Base-by-base conservation (phyloP, 2,113 vertebrate species). In the Phalacrocorax carbo region DNA sequence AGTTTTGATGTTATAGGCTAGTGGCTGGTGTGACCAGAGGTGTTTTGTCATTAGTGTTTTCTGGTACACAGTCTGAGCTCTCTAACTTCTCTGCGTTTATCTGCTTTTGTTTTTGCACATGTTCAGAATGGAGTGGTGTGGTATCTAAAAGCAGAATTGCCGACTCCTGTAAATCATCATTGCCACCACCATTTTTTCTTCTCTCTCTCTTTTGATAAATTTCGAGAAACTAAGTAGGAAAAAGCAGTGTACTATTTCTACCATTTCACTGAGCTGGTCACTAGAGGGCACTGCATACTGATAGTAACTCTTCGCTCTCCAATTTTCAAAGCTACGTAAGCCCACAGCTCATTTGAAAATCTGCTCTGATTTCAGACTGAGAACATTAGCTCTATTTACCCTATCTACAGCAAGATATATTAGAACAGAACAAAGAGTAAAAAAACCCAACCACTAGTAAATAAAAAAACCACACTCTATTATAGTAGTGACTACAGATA, bases 251-350 rank as follows among this genome's bases (percentile, higher is more conserved):
- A 27, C 12, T 5, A 5, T 11, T 32, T 16, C 6, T 46, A 8
- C 40, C 36, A 30, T 76, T 97, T 82, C 65, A 51, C 0, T 0
- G 5, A 15, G 0, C 0, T 1, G 62, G 44, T 18, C 98, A 96
- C 97, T 49, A 96, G 98, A 98, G 98, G 98, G 96, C 96, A 57
- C 94, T 97, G 97, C 91, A 21, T 30, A 90, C 98, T 34, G 97
- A 32, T 84, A 10, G 15, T 4, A 23, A 1, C 58, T 30, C 13
- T 14, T 2, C 9, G 1, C 19, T 1, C 54, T 17, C 19, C 19
- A 2, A 3, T 22, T 77, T 65, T 46, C 80, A 17, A 2, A 11
- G 62, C 26, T 13, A 3, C 3, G 2, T 5, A 23, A 52, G 34
- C 46, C 7, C 9, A 16, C 27, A 11, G 57, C 46, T 54, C 38